Evolutionary conservation across 2,888 invertebrate species (phyloP).

Genomic region (Agrotis exclamationis): DNA sequence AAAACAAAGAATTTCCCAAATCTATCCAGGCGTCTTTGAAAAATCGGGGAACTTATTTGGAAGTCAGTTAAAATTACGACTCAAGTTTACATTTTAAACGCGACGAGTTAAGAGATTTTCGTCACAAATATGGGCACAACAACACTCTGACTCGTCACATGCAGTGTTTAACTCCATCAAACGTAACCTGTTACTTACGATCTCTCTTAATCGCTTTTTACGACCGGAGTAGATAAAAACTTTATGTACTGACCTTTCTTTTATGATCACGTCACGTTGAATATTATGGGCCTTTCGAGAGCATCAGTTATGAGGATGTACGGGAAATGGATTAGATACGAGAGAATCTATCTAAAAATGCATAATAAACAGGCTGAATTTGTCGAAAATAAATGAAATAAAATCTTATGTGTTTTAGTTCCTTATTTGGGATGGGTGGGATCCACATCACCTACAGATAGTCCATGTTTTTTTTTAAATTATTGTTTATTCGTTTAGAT

Average conservation of each 20-base stretch:
- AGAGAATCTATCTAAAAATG: neutral
- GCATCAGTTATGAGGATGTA: conserved; percentile 42
- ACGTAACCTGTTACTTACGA: conserved; percentile 52
- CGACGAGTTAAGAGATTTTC: too few relatives aligned
- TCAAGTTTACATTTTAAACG: too few relatives aligned
- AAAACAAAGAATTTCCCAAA: too few relatives aligned
- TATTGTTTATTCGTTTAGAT: too few relatives aligned
- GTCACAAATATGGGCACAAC: neutral
- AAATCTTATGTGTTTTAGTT: neutral
- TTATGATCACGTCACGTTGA: conserved; percentile 52
- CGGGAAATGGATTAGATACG: conserved; percentile 47
- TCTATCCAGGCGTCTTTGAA: too few relatives aligned
- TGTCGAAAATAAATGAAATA: neutral
- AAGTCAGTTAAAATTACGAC: too few relatives aligned
- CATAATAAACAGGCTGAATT: neutral
- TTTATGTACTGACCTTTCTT: conserved; percentile 58
- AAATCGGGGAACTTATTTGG: too few relatives aligned
- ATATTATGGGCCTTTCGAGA: conserved; percentile 37
- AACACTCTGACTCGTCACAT: neutral
- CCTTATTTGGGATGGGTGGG: too few relatives aligned
- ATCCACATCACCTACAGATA: too few relatives aligned
- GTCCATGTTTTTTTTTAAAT: too few relatives aligned
- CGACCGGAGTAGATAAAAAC: conserved; percentile 55
- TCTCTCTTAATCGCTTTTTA: conserved; percentile 52
- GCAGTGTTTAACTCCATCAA: conserved; percentile 2